Conservation (phyloP, 2,888 invertebrate species). For the Malthinus flaveolus region DNA sequence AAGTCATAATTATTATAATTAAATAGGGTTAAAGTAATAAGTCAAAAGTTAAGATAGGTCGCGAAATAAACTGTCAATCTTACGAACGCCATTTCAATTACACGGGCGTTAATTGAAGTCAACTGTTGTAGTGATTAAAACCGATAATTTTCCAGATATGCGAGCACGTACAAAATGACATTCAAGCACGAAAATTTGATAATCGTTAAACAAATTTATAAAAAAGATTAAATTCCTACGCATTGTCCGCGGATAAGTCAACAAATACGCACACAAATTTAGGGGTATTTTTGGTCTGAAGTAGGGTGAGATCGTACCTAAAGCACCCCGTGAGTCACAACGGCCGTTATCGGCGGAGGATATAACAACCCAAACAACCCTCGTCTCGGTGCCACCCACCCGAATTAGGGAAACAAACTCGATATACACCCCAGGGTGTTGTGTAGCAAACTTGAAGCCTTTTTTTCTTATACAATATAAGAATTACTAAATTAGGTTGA, state of each 20-base stretch:
- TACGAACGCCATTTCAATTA: background rate
- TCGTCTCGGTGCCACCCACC: conserved; percentile 17
- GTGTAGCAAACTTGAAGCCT: background rate
- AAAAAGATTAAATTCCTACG: conserved; percentile 8
- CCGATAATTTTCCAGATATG: no score
- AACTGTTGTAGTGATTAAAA: no score
- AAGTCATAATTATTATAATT: no score
- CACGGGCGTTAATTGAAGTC: no score
- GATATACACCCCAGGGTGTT: conserved; percentile 15
- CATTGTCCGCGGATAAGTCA: conserved; percentile 7
- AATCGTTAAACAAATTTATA: background rate
- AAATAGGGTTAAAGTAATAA: no score
- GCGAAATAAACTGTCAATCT: background rate
- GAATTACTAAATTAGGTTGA: conserved; percentile 14
- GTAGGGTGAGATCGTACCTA: conserved; percentile 15
- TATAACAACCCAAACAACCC: conserved; percentile 18
- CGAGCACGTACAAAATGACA: no score
- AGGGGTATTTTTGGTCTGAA: background rate
- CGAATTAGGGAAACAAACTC: conserved; percentile 22
- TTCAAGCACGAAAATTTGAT: no score
- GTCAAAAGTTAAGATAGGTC: no score
- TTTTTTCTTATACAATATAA: conserved; percentile 6
- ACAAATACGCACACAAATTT: background rate
- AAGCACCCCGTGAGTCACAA: conserved; percentile 19
- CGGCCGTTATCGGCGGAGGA: conserved; percentile 15